Evolutionary conservation across 64 coral and sea anemone species (phyloP).

Genomic region (Actinia tenebrosa): DNA sequence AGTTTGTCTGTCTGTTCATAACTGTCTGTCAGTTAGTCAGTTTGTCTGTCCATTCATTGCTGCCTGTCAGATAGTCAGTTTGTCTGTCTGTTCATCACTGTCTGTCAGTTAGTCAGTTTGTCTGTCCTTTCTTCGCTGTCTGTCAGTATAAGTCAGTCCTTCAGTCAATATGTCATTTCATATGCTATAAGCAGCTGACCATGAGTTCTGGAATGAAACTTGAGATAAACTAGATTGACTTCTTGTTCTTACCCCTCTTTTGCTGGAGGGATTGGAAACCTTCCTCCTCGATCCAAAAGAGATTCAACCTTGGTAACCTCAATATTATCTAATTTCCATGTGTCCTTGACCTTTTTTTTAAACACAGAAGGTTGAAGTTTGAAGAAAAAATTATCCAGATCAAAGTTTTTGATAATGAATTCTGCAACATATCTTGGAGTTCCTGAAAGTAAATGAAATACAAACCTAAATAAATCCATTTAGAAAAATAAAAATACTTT

Average conservation of each 20-base stretch:
- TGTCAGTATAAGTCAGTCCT: too few relatives aligned
- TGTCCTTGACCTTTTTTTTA: conserved; percentile 36
- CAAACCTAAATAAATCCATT: not conserved
- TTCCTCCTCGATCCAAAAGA: conserved; percentile 60
- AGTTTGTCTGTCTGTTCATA: too few relatives aligned
- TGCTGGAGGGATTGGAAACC: conserved; percentile 72
- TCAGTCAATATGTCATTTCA: too few relatives aligned
- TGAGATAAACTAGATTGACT: not conserved
- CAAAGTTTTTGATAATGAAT: conserved; percentile 35
- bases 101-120: too few relatives aligned
- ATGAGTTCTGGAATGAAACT: not conserved
- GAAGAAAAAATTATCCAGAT: conserved; percentile 33
- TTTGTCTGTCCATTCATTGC: too few relatives aligned
- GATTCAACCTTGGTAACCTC: conserved; percentile 69
- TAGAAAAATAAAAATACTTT: not conserved
- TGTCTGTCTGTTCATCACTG: too few relatives aligned
- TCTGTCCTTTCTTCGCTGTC: too few relatives aligned
- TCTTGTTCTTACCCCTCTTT: conserved; percentile 62
- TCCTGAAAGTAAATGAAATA: conserved; percentile 7
- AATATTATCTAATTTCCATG: conserved; percentile 57
- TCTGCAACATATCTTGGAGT: conserved; percentile 42
- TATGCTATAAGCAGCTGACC: not conserved
- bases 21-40: too few relatives aligned
- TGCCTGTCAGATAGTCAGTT: too few relatives aligned
- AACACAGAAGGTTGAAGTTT: conserved; percentile 29